These are phyloP conservation scores for Henricia sp. DNA, from an alignment of 53 echinoderm and acorn worm species.

Conservation along the genomic window DNA sequence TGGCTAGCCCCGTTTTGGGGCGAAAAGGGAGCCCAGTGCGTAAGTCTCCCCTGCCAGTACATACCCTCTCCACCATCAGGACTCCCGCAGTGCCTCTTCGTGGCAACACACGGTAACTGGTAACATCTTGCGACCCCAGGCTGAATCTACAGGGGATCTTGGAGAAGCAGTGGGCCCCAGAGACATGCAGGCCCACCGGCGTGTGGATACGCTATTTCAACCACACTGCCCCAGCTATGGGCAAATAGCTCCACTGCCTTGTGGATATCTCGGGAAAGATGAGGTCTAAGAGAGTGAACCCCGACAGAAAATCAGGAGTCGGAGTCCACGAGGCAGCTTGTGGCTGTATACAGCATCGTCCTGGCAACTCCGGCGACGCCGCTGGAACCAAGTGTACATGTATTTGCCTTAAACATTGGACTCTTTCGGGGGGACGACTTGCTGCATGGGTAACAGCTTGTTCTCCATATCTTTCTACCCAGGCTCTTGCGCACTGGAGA, in stretches of 20 bases:
- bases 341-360: not conserved
- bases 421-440: conserved; percentile 3
- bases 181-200: no score
- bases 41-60: no score
- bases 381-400: conserved; percentile 2
- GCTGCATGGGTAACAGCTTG: conserved; percentile 45
- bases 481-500: conserved; percentile 48
- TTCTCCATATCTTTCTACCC: conserved; percentile 16
- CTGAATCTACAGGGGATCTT: no score
- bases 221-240: no score
- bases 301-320: conserved; percentile 10
- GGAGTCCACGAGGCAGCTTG: conserved; percentile 45
- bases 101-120: no score
- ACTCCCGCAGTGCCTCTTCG: no score
- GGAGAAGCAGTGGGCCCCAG: no score
- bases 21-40: no score
- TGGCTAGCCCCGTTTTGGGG: no score
- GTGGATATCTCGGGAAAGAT: conserved; percentile 3
- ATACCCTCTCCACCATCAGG: no score
- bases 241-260: conserved; percentile 41
- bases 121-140: no score
- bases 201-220: no score
- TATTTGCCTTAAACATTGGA: conserved; percentile 37
- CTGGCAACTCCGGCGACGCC: conserved; percentile 57
- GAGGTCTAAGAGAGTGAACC: conserved; percentile 30